phyloP scores from a whole-genome alignment of 1,140 invertebrate genomes.

The Pteromalus puparum region DNA sequence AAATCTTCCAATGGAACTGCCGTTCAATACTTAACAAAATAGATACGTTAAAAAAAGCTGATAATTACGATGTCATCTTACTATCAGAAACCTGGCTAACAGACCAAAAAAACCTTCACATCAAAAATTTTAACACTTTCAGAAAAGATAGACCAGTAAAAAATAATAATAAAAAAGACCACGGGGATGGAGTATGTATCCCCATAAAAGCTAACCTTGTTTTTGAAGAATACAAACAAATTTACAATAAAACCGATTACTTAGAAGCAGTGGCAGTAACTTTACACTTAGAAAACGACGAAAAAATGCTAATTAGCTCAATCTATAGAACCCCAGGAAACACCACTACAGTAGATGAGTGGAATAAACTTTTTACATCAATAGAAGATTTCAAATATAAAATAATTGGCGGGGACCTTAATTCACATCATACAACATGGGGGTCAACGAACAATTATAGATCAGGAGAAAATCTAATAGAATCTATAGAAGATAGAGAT shows the following conservation, averaged over 20 bases:
- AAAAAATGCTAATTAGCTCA: not conserved
- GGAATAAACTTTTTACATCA: not conserved
- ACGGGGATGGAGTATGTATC: not conserved
- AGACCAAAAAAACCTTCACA: not conserved
- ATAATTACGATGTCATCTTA: slow-evolving; percentile 4
- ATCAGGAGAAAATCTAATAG: not conserved
- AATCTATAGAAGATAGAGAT: not conserved
- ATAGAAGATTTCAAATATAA: not conserved
- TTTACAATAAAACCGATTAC: not conserved
- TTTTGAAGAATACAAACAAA: not conserved
- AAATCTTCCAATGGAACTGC: not conserved
- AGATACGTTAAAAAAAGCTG: not conserved
- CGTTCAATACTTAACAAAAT: not conserved
- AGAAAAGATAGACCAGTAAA: too few species aligned
- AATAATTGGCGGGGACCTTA: not conserved
- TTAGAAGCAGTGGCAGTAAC: not conserved
- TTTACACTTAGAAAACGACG: not conserved
- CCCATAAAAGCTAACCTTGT: not conserved
- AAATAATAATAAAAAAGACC: not conserved
- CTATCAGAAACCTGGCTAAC: slow-evolving; percentile 15
- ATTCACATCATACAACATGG: not conserved
- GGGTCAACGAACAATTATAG: not conserved
- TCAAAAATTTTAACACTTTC: not conserved
- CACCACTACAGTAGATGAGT: not conserved
- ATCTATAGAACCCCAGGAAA: not conserved